phyloP scores from a whole-genome alignment of 2,888 invertebrate species.

The Cryptus viduatorius region DNA sequence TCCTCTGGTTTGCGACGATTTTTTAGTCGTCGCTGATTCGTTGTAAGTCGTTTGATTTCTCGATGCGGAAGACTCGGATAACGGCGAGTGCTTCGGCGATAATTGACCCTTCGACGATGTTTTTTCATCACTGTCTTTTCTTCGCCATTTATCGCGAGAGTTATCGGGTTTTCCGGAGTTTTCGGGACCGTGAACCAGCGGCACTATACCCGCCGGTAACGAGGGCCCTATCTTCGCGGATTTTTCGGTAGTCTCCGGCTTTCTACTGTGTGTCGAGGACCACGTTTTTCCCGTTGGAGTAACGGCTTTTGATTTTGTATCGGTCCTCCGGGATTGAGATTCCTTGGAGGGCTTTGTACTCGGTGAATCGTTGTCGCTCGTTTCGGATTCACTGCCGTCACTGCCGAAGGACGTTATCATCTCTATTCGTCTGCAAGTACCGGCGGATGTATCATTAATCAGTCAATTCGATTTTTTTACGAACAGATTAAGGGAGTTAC shows the following conservation, averaged over 20 bases:
- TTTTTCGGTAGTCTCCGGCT: conserved; percentile 50
- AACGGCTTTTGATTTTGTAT: conserved; percentile 31
- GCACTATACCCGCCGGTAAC: conserved; percentile 69
- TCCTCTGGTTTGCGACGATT: conserved; percentile 40
- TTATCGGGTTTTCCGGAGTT: conserved; percentile 66
- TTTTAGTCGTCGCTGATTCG: conserved; percentile 53
- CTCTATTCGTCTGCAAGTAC: conserved; percentile 86
- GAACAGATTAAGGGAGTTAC: neutral
- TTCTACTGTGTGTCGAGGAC: conserved; percentile 22
- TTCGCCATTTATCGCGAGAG: conserved; percentile 53
- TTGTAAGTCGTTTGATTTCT: neutral
- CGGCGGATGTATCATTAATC: neutral
- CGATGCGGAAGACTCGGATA: conserved; percentile 68
- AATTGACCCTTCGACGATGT: conserved; percentile 13
- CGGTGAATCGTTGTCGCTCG: conserved; percentile 74
- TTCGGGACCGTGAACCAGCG: conserved; percentile 73
- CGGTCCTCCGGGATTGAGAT: conserved; percentile 29
- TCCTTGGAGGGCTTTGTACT: conserved; percentile 49
- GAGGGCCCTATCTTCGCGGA: conserved; percentile 70
- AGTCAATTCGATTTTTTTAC: neutral
- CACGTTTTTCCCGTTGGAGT: conserved; percentile 52
- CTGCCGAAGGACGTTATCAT: conserved; percentile 87
- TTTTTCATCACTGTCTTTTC: conserved; percentile 36
- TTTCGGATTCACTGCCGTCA: conserved; percentile 84
- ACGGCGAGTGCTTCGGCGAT: conserved; percentile 49